Evolutionary conservation across 2,113 vertebrate genomes (phyloP).

Genomic region (Leucopsar rothschildi): DNA sequence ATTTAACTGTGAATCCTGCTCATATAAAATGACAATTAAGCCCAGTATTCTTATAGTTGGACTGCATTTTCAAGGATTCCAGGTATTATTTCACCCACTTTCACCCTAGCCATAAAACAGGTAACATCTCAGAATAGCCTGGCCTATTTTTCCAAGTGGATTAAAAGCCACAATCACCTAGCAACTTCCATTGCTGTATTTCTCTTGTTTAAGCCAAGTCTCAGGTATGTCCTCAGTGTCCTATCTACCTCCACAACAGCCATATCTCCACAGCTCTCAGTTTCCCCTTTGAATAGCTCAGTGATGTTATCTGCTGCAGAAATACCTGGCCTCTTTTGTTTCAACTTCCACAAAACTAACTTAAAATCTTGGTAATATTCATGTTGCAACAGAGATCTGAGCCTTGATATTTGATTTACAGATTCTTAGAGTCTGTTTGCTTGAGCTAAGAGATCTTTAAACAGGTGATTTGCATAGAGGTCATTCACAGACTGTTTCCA

Average conservation of each 20-base stretch:
- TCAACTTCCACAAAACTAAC: not conserved
- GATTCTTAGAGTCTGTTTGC: not conserved
- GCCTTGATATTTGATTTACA: not conserved
- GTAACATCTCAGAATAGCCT: not conserved
- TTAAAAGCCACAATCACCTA: not conserved
- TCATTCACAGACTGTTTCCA: not conserved
- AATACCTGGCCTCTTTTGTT: not conserved
- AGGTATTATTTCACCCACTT: not conserved
- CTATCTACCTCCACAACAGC: not conserved
- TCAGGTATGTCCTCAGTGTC: not conserved
- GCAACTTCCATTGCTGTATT: not conserved
- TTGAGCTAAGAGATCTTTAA: not conserved
- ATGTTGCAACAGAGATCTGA: not conserved
- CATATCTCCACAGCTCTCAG: not conserved
- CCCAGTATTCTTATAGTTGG: accelerated
- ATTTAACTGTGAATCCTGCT: not conserved
- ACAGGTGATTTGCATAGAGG: not conserved
- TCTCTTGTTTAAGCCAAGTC: not conserved
- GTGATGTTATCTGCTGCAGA: not conserved
- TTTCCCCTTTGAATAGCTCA: not conserved
- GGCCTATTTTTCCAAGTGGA: not conserved
- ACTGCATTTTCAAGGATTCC: not conserved
- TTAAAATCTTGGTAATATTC: not conserved
- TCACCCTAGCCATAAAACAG: too few species aligned
- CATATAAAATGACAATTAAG: not conserved